Evolutionary conservation across 2,113 vertebrate species (phyloP), one percentile per base, ranked within the genome.

Genomic region (Mellivora capensis): DNA sequence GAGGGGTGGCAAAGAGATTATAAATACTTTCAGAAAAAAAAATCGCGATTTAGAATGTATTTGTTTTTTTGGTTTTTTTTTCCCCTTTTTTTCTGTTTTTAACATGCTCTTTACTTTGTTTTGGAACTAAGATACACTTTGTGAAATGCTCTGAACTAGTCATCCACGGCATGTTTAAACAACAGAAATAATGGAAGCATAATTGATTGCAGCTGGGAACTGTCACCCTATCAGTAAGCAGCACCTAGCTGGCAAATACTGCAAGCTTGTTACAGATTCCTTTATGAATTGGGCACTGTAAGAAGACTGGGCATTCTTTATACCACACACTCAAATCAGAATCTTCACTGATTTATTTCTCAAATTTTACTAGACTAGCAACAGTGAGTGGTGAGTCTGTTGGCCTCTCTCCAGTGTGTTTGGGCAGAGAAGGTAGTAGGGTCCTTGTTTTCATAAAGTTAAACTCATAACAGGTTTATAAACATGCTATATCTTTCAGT

Each of bases 321-420:
- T 97, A 97, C 97, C 97, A 97, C 94, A 97, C 88, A 98, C 94
- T 89, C 93, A 97, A 98, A 98, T 98, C 97, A 98, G 98, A 98
- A 97, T 96, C 95, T 97, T 97, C 95, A 84, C 97, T 97, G 97
- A 98, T 98, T 98, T 98, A 97, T 97, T 98, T 98, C 98, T 98
- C 97, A 93, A 97, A 97, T 98, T 98, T 98, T 95, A 98, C 98
- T 98, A 97, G 98, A 98, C 98, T 96, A 97, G 94, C 98, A 98
- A 98, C 97, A 98, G 98, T 98, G 98, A 98, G 97, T 91, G 97
- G 98, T 98, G 98, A 97, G 98, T 91, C 97, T 97, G 90, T 80
- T 96, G 98, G 98, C 96, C 94, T 97, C 97, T 96, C 71, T 96
- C 98, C 98, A 98, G 97, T 86, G 96, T 95, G 92, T 92, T 91